These are phyloP conservation scores for Rhagoletis zephyria DNA, from an alignment of 1,140 invertebrate species.

Conservation along the genomic window DNA sequence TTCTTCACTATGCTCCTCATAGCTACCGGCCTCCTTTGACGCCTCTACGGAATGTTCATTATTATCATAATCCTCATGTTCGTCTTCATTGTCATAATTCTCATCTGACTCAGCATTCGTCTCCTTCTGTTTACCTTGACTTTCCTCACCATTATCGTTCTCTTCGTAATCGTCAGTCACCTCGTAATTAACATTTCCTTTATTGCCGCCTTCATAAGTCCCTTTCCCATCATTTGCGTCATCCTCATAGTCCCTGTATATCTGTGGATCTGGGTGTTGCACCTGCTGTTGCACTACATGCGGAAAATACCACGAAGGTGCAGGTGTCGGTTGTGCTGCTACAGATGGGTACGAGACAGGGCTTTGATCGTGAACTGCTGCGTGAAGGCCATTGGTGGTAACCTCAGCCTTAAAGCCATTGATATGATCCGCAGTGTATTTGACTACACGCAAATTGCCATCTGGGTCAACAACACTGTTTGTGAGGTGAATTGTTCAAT, in stretches of 20 bases:
- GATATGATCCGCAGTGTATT: constrained; percentile 75
- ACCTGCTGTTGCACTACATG: constrained; percentile 16
- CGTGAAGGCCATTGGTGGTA: constrained; percentile 67
- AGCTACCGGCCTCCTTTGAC: constrained; percentile 20
- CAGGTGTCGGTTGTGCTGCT: background rate
- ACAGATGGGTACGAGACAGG: constrained; percentile 16
- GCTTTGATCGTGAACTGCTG: constrained; percentile 65
- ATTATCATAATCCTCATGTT: constrained; percentile 66
- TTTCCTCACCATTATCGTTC: constrained; percentile 57
- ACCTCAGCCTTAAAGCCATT: constrained; percentile 76
- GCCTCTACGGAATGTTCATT: constrained; percentile 60
- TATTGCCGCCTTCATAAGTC: constrained; percentile 12
- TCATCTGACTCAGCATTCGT: constrained; percentile 53
- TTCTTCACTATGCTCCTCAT: constrained; percentile 62
- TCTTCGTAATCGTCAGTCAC: constrained; percentile 53
- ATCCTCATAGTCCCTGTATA: constrained; percentile 51
- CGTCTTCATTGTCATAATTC: constrained; percentile 54
- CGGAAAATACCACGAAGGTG: background rate
- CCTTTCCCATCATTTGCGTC: constrained; percentile 32
- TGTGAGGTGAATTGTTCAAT: background rate
- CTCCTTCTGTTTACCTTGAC: background rate
- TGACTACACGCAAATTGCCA: constrained; percentile 74
- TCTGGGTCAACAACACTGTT: constrained; percentile 74
- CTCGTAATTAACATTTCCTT: constrained; percentile 52
- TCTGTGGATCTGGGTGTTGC: constrained; percentile 16